Percentiles rank a stretch among this genome's conserved stretches.
These are phyloP conservation scores for Rutilus rutilus DNA, from an alignment of 2,113 vertebrate genomes.

Conservation along the genomic window DNA sequence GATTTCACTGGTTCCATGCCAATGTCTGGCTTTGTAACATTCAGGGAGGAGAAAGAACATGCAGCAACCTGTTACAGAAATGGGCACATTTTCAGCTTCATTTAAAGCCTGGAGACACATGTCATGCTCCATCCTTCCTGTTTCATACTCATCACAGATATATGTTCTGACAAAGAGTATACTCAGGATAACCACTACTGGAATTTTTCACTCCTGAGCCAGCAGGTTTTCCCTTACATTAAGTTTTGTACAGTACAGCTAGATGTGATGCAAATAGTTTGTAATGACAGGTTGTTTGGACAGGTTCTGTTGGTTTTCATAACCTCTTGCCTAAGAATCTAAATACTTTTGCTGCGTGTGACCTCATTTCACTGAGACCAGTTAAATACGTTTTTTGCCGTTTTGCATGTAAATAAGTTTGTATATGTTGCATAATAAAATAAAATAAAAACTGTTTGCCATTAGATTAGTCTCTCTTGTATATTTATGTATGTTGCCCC, in stretches of 20 bases:
- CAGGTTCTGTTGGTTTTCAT: not conserved
- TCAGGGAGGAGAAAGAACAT: conserved; percentile 58
- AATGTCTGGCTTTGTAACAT: not conserved
- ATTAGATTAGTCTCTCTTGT: not conserved
- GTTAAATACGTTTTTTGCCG: not conserved
- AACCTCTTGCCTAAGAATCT: not conserved
- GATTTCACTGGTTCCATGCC: not conserved
- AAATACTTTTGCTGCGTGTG: not conserved
- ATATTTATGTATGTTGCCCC: not conserved
- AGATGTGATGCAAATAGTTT: conserved; percentile 17
- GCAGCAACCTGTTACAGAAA: conserved; percentile 51
- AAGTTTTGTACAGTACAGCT: conserved; percentile 3
- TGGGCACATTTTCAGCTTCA: conserved; percentile 60
- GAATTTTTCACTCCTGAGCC: conserved; percentile 47
- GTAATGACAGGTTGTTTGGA: not conserved
- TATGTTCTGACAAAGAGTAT: conserved; percentile 8
- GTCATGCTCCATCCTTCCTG: conserved; percentile 68
- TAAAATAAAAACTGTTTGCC: not conserved
- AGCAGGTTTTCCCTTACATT: not conserved
- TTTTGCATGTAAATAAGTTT: not conserved
- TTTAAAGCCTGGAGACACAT: conserved; percentile 66
- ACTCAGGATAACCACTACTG: conserved; percentile 34
- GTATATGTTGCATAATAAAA: not conserved
- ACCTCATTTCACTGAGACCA: not conserved
- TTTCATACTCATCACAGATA: conserved; percentile 59